phyloP scores from a whole-genome alignment of 2,113 vertebrate species.

The Brienomyrus brachyistius region DNA sequence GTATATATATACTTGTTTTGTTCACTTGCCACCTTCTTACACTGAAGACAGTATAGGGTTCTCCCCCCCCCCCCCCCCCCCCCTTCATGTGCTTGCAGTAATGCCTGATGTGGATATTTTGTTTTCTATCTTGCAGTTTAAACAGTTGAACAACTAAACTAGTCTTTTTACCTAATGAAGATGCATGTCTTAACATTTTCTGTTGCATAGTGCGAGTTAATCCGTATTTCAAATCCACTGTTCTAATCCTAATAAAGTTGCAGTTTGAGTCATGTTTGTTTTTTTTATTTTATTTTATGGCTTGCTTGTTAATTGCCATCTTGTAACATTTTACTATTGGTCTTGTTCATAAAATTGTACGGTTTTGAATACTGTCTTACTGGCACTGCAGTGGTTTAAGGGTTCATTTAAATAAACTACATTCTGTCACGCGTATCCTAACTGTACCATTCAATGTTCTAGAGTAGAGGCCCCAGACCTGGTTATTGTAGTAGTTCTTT shows the following conservation, averaged over 20 bases:
- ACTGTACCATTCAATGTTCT: neutral
- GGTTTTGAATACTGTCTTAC: neutral
- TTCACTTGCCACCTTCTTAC: conserved; percentile 24
- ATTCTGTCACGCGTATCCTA: conserved; percentile 11
- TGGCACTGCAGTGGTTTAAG: neutral
- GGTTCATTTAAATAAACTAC: neutral
- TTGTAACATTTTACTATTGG: neutral
- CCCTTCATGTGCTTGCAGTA: conserved; percentile 30
- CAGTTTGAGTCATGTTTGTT: conserved; percentile 27
- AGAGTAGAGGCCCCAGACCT: neutral
- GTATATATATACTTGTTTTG: conserved; percentile 48
- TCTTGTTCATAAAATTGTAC: neutral
- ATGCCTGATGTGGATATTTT: neutral
- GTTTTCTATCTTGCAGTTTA: neutral
- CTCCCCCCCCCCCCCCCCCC: conserved; percentile 32
- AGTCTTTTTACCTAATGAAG: conserved; percentile 33
- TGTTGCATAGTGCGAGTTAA: conserved; percentile 41
- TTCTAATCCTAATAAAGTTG: conserved; percentile 47
- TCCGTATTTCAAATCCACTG: conserved; percentile 33
- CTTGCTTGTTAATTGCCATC: neutral
- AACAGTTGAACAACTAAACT: conserved; percentile 26
- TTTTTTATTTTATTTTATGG: neutral
- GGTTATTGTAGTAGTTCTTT: neutral
- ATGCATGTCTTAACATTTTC: conserved; percentile 40
- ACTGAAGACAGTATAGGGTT: conserved; percentile 35